A percentile compares a stretch with the other conserved stretches of the same genome.
Conservation (phyloP, 2,797 vertebrate species). For the Bufotes viridis region DNA sequence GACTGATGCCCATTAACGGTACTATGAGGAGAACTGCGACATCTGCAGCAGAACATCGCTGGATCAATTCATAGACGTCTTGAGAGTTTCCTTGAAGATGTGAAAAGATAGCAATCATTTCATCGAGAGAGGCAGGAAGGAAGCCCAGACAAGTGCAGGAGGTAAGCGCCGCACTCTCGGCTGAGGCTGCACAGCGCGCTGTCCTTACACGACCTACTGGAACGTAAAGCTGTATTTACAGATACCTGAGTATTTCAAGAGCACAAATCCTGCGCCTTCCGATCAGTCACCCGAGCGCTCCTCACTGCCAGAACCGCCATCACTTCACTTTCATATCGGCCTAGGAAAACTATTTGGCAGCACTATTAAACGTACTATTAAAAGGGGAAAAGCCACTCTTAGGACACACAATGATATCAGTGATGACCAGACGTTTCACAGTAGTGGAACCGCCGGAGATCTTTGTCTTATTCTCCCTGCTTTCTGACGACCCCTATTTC, state of each 20-base stretch:
- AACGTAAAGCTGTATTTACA: constrained; percentile 31
- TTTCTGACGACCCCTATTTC: too few relatives aligned
- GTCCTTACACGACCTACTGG: constrained; percentile 51
- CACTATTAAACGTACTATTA: background rate
- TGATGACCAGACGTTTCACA: too few relatives aligned
- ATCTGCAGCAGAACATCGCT: background rate
- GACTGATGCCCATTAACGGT: too few relatives aligned
- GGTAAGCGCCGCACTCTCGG: background rate
- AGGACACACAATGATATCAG: too few relatives aligned
- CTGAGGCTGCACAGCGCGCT: background rate
- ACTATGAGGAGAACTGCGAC: background rate
- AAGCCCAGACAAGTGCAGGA: constrained; percentile 8
- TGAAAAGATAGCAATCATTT: constrained; percentile 28
- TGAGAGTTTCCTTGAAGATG: constrained; percentile 9
- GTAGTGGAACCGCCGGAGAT: too few relatives aligned
- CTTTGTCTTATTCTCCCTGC: too few relatives aligned
- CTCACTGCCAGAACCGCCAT: background rate
- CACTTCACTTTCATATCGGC: background rate
- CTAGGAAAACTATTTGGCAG: constrained; percentile 13
- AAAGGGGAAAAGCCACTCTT: background rate
- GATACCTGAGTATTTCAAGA: constrained; percentile 34
- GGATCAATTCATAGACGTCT: background rate
- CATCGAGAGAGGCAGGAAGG: constrained; percentile 28
- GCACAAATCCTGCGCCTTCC: background rate
- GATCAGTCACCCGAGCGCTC: background rate